These are phyloP conservation scores for Stratiolaelaps scimitus DNA, from an alignment of 1,140 invertebrate genomes.

Conservation along the genomic window DNA sequence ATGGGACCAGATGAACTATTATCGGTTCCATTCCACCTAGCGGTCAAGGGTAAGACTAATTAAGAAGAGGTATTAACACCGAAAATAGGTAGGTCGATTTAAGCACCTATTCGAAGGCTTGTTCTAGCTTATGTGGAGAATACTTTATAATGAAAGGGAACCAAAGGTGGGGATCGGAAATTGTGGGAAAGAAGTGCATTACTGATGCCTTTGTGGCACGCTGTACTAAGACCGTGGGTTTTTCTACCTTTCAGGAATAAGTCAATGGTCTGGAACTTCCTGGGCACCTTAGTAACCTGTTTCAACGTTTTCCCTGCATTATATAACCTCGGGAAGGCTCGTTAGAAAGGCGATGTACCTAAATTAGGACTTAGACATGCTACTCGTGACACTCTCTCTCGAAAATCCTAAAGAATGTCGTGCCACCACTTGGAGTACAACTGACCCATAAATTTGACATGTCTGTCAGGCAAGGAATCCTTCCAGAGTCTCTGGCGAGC, in stretches of 20 bases:
- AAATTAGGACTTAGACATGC: not conserved
- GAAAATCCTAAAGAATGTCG: not conserved
- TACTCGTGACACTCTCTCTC: not conserved
- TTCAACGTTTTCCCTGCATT: constrained; percentile 8
- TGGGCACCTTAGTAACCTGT: not conserved
- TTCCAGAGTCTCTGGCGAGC: not conserved
- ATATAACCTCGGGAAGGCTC: too few relatives aligned
- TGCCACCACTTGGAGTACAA: not conserved
- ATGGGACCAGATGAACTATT: too few relatives aligned
- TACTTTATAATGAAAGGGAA: not conserved
- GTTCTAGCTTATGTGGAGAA: not conserved
- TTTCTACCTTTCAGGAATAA: not conserved
- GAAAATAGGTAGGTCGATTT: too few relatives aligned
- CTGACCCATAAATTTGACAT: not conserved
- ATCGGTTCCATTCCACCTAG: too few relatives aligned
- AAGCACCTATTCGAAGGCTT: not conserved
- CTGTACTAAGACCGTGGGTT: not conserved
- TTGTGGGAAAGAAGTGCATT: not conserved
- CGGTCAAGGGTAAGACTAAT: too few relatives aligned
- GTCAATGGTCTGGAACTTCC: not conserved
- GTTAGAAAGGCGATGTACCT: too few relatives aligned
- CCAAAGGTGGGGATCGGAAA: not conserved
- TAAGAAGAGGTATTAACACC: too few relatives aligned
- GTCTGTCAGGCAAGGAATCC: not conserved
- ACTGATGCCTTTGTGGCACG: not conserved